Base-by-base conservation (phyloP, 1,140 invertebrate species). In the Papilio helenus region DNA sequence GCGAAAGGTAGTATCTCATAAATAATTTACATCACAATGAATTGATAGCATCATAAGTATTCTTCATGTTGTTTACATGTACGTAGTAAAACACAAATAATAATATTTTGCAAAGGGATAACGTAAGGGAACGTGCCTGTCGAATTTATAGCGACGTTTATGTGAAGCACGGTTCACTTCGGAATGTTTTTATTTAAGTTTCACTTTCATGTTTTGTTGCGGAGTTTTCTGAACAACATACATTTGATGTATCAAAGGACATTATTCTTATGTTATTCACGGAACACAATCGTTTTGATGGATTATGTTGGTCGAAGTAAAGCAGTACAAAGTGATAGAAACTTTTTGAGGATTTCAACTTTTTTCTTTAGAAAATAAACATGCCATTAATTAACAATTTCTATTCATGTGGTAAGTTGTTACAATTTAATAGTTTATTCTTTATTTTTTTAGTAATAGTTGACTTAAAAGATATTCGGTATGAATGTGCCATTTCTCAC, bases 181-280 rank as follows among this genome's bases (percentile, higher is more conserved):
- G 26, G 73, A 83, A 85, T 81, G 77, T 79, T 82, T 65, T 65
- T 65, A 65, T 65, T 65, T 65, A 65, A 65, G 61, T 65, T 65
- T 29, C 12, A 65, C 61, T 79, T 85, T 83, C 85, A 82, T 87
- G 72, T 58, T 74, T 82, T 76, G 81, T 83, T 86, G 14, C 76
- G 79, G 39, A 81, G 29, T 72, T 18, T 72, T 77, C 44, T 42
- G 74, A 80, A 61, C 58, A 80, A 61, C 58, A 65, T 65, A 29
- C 29, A 26, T 65, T 65, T 65, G 61, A 65, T 65, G 61, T 65
- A 65, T 65, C 26, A 29, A 29, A 65, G 23, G 23, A 65, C 61
- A 65, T 65, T 29, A 65, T 10, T 65, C 23, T 65, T 29, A 29
- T 65, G 23, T 65, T 65, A 65, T 65, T 29, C 26, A 65, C 61